Evolutionary conservation across 2,797 vertebrate species (phyloP), one percentile per base, ranked within the genome.

Genomic region (Pterois miles): DNA sequence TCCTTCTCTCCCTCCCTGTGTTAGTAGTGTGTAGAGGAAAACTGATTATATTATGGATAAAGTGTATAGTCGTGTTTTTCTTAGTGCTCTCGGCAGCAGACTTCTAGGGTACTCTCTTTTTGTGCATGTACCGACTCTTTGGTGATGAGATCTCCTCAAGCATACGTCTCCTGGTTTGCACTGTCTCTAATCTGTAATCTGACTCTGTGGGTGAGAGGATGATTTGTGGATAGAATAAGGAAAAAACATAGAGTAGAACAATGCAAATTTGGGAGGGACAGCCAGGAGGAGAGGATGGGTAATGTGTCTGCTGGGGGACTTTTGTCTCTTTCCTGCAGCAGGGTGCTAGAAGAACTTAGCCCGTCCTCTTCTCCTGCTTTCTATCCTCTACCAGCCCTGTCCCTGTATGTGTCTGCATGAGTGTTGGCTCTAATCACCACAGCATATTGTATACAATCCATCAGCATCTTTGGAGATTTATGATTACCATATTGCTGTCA

Each of bases 21-120:
- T 92, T 92, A 84, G 90, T 94, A 93, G 94, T 93, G 66, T 92
- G 88, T 95, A 93, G 93, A 93, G 73, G 83, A 88, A 93, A 91
- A 91, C 86, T 93, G 89, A 92, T 93, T 93, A 90, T 93, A 92
- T 92, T 89, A 91, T 93, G 85, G 83, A 92, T 89, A 93, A 92
- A 88, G 89, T 94, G 92, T 94, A 93, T 94, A 93, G 92, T 93
- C 34, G 89, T 93, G 92, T 92, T 91, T 94, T 93, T 94, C 92
- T 91, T 95, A 93, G 94, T 93, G 89, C 90, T 92, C 84, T 91
- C 13, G 27, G 78, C 89, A 91, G 92, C 91, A 94, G 87, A 88
- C 85, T 88, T 90, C 71, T 93, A 91, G 91, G 93, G 91, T 94
- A 94, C 92, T 90, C 89, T 91, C 87, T 91, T 91, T 92, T 87